Percentiles rank a stretch among this genome's conserved stretches.
Evolutionary conservation across 2,113 vertebrate species (phyloP).

Genomic region (Sturnus vulgaris): DNA sequence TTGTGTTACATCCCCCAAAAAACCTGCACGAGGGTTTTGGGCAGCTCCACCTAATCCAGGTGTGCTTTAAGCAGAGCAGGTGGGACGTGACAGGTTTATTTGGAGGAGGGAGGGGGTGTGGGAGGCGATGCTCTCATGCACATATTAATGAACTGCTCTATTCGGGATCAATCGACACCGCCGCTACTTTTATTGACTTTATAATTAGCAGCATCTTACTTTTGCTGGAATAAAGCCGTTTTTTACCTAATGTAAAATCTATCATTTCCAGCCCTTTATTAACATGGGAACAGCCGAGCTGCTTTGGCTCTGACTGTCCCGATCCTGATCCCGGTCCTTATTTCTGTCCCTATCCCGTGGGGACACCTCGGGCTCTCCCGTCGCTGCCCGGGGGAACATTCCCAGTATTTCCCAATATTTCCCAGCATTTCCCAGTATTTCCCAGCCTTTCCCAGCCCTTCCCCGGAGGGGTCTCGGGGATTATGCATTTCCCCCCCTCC

Average conservation of each 20-base stretch:
- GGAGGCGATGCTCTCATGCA: not conserved
- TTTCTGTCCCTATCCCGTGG: not conserved
- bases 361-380: not conserved
- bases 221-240: constrained; percentile 35
- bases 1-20: not conserved
- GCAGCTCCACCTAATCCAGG: not conserved
- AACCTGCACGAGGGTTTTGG: not conserved
- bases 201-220: constrained; percentile 58
- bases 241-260: not conserved
- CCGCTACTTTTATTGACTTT: constrained; percentile 1
- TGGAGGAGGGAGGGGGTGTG: not conserved
- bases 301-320: accelerated
- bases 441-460: not conserved
- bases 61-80: constrained; percentile 14
- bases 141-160: constrained; percentile 63
- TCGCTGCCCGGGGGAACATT: not conserved
- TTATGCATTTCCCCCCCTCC: not conserved
- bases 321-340: not conserved
- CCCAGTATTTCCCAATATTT: not conserved
- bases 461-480: not conserved
- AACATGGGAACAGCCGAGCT: not conserved
- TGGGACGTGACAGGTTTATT: not conserved
- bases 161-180: constrained; percentile 52
- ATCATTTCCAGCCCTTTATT: not conserved
- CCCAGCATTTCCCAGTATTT: not conserved